phyloP scores from a whole-genome alignment of 2,113 vertebrate species.

The human region GRCh38 chr2:15102501-15103000 shows the following conservation, averaged over 20 bases:
- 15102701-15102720: not conserved
- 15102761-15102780: not conserved
- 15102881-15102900: not conserved
- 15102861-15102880: not conserved
- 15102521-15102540: not conserved
- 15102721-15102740: not conserved
- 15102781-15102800: not conserved
- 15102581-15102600: accelerated
- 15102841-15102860: accelerated
- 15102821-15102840: not conserved
- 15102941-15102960: not conserved
- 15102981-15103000: not conserved
- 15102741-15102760: not conserved
- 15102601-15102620: no score
- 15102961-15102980: not conserved
- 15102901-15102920: not conserved
- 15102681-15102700: not conserved
- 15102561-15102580: not conserved
- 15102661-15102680: not conserved
- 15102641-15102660: not conserved
- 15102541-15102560: not conserved
- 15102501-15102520: not conserved
- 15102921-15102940: not conserved
- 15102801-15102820: not conserved
- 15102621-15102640: not conserved